Percentiles rank a stretch among this genome's conserved stretches.
These are phyloP conservation scores for Bergia puertoricense DNA, from an alignment of 92 coral and sea anemone genomes.

Conservation along the genomic window DNA sequence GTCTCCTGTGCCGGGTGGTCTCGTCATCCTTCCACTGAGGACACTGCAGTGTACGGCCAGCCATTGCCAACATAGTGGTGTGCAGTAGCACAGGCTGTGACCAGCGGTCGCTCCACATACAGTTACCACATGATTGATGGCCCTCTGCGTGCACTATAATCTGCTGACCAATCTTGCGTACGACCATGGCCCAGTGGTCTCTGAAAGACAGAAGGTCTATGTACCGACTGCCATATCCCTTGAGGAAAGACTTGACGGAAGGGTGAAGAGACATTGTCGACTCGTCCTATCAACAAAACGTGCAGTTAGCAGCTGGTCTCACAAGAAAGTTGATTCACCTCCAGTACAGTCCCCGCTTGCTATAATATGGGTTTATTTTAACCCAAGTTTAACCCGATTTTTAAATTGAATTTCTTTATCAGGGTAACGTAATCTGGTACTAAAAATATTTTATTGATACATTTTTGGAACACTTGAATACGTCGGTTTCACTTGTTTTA, in stretches of 20 bases:
- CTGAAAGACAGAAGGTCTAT: slow-evolving; percentile 7
- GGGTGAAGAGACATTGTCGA: slow-evolving; percentile 23
- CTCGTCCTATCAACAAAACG: slow-evolving; percentile 24
- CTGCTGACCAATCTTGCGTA: slow-evolving; percentile 38
- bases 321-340: too few species aligned
- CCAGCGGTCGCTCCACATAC: slow-evolving; percentile 38
- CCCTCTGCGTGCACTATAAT: slow-evolving; percentile 33
- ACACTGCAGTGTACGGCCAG: neutral
- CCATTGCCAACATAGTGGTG: slow-evolving; percentile 12
- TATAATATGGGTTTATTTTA: too few species aligned
- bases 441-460: too few species aligned
- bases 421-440: too few species aligned
- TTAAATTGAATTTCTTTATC: too few species aligned
- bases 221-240: slow-evolving; percentile 36
- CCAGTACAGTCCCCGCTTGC: too few species aligned
- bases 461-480: too few species aligned
- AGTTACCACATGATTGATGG: slow-evolving; percentile 12
- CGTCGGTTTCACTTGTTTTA: too few species aligned
- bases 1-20: slow-evolving; percentile 31
- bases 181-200: slow-evolving; percentile 39
- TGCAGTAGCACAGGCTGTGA: slow-evolving; percentile 38
- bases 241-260: slow-evolving; percentile 37
- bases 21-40: slow-evolving; percentile 45
- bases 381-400: too few species aligned
- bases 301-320: neutral